phyloP scores from a whole-genome alignment of 2,888 invertebrate genomes.

The Crematogaster levior region DNA sequence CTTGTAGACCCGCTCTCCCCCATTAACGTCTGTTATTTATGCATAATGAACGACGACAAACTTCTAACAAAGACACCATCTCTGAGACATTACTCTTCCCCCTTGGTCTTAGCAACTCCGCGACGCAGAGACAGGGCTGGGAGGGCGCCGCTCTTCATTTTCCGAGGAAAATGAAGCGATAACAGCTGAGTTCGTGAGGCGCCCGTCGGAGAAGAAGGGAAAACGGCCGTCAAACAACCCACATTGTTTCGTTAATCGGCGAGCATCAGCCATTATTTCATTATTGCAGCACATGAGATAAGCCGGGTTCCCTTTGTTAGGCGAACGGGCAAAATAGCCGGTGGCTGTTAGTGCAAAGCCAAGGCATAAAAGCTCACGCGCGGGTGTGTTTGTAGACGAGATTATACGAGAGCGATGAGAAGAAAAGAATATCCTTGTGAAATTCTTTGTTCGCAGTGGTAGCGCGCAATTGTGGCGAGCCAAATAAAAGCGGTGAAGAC shows the following conservation, averaged over 20 bases:
- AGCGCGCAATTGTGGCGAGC: conserved; percentile 45
- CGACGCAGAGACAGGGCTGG: neutral
- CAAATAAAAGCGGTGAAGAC: conserved; percentile 18
- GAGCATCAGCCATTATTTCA: conserved; percentile 57
- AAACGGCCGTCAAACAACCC: conserved; percentile 35
- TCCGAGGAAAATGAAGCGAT: conserved; percentile 50
- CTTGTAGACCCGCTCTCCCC: conserved; percentile 27
- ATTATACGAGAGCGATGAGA: conserved; percentile 38
- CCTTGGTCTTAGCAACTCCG: conserved; percentile 7
- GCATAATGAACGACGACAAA: conserved; percentile 51
- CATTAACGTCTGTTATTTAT: conserved; percentile 50
- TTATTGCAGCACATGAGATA: conserved; percentile 50
- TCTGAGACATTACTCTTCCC: conserved; percentile 32
- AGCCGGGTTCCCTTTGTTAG: conserved; percentile 47
- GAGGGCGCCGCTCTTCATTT: conserved; percentile 31
- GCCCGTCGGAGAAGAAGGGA: neutral
- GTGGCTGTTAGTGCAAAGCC: conserved; percentile 32
- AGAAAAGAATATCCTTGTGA: conserved; percentile 27
- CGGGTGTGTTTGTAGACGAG: conserved; percentile 59
- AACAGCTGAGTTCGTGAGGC: conserved; percentile 21
- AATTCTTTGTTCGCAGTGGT: conserved; percentile 54
- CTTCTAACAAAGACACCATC: conserved; percentile 41
- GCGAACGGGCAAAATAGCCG: conserved; percentile 42
- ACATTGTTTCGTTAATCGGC: conserved; percentile 60
- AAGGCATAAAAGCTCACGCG: conserved; percentile 43